These are phyloP conservation scores for Anguilla marmorata DNA, from an alignment of 2,797 vertebrate species.

Conservation along the genomic window DNA sequence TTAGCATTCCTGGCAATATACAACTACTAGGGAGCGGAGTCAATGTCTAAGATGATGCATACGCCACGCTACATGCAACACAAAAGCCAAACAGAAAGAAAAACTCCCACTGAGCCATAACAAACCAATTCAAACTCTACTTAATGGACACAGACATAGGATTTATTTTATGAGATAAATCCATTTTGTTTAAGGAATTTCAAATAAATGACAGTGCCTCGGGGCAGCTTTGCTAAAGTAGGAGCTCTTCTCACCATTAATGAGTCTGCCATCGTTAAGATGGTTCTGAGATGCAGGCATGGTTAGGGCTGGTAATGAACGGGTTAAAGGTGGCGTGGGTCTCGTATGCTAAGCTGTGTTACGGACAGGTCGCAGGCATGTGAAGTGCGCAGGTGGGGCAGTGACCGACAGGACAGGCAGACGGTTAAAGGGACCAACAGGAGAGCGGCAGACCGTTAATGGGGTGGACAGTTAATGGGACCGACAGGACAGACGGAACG, in stretches of 20 bases:
- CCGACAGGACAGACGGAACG: neutral
- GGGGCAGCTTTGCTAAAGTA: neutral
- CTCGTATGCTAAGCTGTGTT: constrained; percentile 44
- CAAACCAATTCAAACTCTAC: constrained; percentile 12
- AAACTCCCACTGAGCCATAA: neutral
- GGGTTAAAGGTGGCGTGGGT: neutral
- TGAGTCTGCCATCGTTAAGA: neutral
- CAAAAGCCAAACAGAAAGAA: constrained; percentile 7
- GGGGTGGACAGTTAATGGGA: neutral
- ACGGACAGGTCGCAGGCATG: constrained; percentile 32
- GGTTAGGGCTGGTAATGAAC: constrained; percentile 1
- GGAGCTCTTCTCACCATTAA: neutral
- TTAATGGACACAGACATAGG: neutral
- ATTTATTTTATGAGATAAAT: neutral
- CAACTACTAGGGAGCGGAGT: neutral
- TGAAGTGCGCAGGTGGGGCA: constrained; percentile 41
- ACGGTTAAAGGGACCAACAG: constrained; percentile 37
- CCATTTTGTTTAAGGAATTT: neutral
- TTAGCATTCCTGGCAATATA: neutral
- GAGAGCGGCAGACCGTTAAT: no score
- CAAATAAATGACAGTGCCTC: neutral
- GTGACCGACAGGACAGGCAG: constrained; percentile 3
- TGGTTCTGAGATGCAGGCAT: constrained; percentile 50
- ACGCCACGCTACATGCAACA: neutral
- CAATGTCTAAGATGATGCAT: neutral